Evolutionary conservation across 2,888 invertebrate species (phyloP).

Genomic region (Pyrocoelia pectoralis): DNA sequence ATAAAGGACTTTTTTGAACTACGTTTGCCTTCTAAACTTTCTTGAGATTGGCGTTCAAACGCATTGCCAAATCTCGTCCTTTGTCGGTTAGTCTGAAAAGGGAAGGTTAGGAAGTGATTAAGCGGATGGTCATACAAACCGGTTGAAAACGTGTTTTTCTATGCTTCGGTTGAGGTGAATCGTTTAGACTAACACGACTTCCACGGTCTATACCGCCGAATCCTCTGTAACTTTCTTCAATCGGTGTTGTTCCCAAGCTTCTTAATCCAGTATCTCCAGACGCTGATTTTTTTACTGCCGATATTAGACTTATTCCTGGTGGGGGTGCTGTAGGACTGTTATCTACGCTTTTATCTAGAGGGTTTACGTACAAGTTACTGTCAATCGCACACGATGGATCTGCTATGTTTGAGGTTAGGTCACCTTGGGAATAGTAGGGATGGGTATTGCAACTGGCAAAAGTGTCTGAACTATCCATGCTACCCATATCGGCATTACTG

Average conservation of each 20-base stretch:
- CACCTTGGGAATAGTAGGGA: conserved; percentile 82
- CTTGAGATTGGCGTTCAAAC: conserved; percentile 62
- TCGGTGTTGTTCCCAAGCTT: conserved; percentile 68
- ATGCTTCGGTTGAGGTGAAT: conserved; percentile 78
- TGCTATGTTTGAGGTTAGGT: conserved; percentile 60
- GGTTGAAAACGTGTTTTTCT: conserved; percentile 88
- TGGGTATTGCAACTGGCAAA: conserved; percentile 97
- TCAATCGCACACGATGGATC: conserved; percentile 61
- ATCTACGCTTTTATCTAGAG: conserved; percentile 72
- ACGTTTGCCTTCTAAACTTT: conserved; percentile 62
- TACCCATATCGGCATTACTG: conserved; percentile 63
- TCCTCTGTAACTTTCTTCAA: conserved; percentile 64
- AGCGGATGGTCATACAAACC: conserved; percentile 50
- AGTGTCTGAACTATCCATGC: conserved; percentile 86
- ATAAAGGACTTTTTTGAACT: conserved; percentile 63
- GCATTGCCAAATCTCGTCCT: conserved; percentile 62
- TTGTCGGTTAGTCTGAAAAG: conserved; percentile 52
- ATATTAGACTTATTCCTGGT: conserved; percentile 50
- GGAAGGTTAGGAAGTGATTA: background rate
- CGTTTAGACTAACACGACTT: conserved; percentile 69
- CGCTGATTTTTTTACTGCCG: conserved; percentile 79
- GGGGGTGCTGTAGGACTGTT: conserved; percentile 60
- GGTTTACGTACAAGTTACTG: conserved; percentile 90
- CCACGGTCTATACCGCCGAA: conserved; percentile 60
- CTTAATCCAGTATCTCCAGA: conserved; percentile 79